These are phyloP conservation scores for Boulengeromyrus knoepffleri DNA, from an alignment of 2,113 vertebrate species.

Conservation along the genomic window DNA sequence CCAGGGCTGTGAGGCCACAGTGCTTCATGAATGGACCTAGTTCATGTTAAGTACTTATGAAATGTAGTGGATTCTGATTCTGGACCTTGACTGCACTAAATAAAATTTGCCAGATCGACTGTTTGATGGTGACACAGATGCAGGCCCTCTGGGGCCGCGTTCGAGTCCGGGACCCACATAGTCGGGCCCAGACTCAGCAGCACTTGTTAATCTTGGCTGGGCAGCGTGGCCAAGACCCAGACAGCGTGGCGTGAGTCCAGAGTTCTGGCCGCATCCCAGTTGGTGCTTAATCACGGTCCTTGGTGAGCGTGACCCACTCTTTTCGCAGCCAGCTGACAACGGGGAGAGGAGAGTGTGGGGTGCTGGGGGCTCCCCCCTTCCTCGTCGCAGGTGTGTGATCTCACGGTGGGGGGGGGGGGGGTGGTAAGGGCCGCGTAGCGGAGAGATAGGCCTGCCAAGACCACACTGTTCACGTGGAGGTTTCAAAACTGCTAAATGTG, in stretches of 20 bases:
- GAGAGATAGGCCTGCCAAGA: conserved; percentile 47
- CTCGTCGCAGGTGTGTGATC: conserved; percentile 52
- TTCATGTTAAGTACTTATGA: not conserved
- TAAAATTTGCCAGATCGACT: not conserved
- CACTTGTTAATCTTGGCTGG: conserved; percentile 40
- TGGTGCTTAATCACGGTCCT: conserved; percentile 82
- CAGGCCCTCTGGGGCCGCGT: not conserved
- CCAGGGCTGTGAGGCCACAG: not conserved
- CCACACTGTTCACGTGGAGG: conserved; percentile 36
- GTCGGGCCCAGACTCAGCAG: conserved; percentile 22
- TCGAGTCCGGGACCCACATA: not conserved
- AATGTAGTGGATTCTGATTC: not conserved
- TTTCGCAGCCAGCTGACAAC: conserved; percentile 96
- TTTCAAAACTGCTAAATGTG: conserved; percentile 48
- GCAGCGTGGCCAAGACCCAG: conserved; percentile 34
- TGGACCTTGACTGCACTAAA: not conserved
- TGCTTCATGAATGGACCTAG: not conserved
- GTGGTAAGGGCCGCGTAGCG: not conserved
- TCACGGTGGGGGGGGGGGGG: conserved; percentile 35
- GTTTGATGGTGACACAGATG: not conserved
- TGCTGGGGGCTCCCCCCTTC: conserved; percentile 14
- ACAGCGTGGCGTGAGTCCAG: conserved; percentile 82
- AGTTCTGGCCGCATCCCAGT: conserved; percentile 86
- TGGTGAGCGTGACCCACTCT: conserved; percentile 66
- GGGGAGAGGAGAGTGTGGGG: conserved; percentile 58